These are phyloP conservation scores for Teinopalpus imperialis DNA, from an alignment of 2,888 invertebrate genomes.

Conservation along the genomic window DNA sequence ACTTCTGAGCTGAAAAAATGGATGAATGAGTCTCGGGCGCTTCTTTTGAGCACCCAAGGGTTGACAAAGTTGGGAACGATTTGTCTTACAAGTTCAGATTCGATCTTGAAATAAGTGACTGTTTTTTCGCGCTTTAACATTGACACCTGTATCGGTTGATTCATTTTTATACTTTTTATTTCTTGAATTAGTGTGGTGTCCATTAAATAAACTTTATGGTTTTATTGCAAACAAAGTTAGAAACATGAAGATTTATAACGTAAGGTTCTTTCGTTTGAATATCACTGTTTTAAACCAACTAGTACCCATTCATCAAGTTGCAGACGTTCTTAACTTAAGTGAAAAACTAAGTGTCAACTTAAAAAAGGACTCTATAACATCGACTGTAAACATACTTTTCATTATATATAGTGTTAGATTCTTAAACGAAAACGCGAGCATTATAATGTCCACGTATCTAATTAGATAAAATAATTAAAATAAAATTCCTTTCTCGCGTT, in stretches of 20 bases:
- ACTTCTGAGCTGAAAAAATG: slow-evolving; percentile 58
- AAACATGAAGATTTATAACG: slow-evolving; percentile 53
- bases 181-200: slow-evolving; percentile 25
- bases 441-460: slow-evolving; percentile 62
- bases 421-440: slow-evolving; percentile 66
- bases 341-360: slow-evolving; percentile 40
- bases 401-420: slow-evolving; percentile 31
- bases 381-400: slow-evolving; percentile 23
- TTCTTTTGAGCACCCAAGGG: slow-evolving; percentile 61
- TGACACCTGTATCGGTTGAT: slow-evolving; percentile 39
- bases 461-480: slow-evolving; percentile 73
- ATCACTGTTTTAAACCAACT: slow-evolving; percentile 70
- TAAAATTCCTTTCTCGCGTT: slow-evolving; percentile 59
- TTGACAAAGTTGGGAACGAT: slow-evolving; percentile 71
- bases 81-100: slow-evolving; percentile 73
- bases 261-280: slow-evolving; percentile 55
- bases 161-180: slow-evolving; percentile 31
- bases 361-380: slow-evolving; percentile 39
- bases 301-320: slow-evolving; percentile 64
- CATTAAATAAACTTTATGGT: slow-evolving; percentile 46
- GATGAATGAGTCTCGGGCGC: slow-evolving; percentile 60
- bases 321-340: slow-evolving; percentile 58
- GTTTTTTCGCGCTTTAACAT: slow-evolving; percentile 71
- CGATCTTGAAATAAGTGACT: slow-evolving; percentile 59
- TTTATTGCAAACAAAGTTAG: slow-evolving; percentile 58